These are phyloP conservation scores for Onychomys arenicola DNA, from an alignment of 2,797 vertebrate species.

Conservation along the genomic window DNA sequence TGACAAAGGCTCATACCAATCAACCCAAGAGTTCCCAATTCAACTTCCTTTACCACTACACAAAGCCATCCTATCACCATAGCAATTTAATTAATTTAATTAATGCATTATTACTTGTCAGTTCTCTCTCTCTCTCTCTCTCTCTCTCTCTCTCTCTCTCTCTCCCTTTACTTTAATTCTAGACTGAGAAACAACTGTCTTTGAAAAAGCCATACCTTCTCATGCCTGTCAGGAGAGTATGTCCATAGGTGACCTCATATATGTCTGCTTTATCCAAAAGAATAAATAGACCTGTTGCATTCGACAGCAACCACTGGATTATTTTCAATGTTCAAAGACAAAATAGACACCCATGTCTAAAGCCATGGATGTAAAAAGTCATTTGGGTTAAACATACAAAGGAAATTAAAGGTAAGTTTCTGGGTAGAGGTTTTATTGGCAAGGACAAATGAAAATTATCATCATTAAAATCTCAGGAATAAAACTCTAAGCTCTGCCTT, in stretches of 20 bases:
- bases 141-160: neutral
- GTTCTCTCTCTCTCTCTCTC: neutral
- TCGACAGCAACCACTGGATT: neutral
- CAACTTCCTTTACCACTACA: neutral
- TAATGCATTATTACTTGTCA: neutral
- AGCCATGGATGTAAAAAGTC: neutral
- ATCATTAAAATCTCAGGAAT: neutral
- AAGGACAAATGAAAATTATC: constrained; percentile 25
- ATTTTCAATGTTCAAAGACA: neutral
- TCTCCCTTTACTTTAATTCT: constrained; percentile 67
- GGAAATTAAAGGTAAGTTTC: constrained; percentile 28
- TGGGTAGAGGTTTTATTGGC: constrained; percentile 15
- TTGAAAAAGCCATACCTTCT: constrained; percentile 76
- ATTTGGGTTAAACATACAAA: constrained; percentile 1
- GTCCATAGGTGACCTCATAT: neutral
- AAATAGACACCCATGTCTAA: neutral
- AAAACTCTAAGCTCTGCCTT: neutral
- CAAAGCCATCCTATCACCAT: no score
- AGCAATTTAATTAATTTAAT: neutral
- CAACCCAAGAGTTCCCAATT: neutral
- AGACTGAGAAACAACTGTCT: constrained; percentile 92
- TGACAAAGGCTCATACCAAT: neutral
- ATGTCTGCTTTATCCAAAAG: neutral
- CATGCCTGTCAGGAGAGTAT: neutral
- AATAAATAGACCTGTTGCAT: neutral